Percentiles rank a stretch among this genome's conserved stretches.
Evolutionary conservation across 1,140 invertebrate genomes (phyloP).

Genomic region (Hetaerina americana): DNA sequence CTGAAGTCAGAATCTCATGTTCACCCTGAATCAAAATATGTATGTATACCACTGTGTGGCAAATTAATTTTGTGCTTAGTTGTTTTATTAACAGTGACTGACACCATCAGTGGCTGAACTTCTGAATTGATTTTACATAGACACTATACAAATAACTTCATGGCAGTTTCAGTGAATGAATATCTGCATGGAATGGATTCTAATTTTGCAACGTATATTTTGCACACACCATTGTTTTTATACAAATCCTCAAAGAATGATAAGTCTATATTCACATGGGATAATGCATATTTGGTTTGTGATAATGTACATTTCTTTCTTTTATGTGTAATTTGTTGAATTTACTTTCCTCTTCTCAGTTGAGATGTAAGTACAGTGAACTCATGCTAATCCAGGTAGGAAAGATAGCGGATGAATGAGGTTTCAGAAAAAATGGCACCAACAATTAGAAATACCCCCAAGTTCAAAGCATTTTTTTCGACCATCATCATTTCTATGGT

Average conservation of each 20-base stretch:
- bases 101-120: neutral
- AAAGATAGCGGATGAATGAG: no score
- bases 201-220: neutral
- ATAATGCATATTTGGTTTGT: neutral
- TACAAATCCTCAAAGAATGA: no score
- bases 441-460: no score
- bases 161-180: neutral
- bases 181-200: neutral
- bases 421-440: no score
- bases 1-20: neutral
- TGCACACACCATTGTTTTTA: neutral
- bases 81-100: neutral
- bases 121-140: neutral
- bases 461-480: no score
- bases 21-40: neutral
- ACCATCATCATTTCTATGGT: no score
- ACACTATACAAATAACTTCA: neutral
- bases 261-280: no score
- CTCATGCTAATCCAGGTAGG: no score
- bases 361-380: no score
- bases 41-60: neutral
- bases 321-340: no score
- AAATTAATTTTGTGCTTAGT: neutral
- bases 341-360: no score
- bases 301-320: neutral